A percentile compares a stretch with the other conserved stretches of the same genome.
phyloP scores from a whole-genome alignment of 2,888 invertebrate genomes.

The Tridacna crocea region DNA sequence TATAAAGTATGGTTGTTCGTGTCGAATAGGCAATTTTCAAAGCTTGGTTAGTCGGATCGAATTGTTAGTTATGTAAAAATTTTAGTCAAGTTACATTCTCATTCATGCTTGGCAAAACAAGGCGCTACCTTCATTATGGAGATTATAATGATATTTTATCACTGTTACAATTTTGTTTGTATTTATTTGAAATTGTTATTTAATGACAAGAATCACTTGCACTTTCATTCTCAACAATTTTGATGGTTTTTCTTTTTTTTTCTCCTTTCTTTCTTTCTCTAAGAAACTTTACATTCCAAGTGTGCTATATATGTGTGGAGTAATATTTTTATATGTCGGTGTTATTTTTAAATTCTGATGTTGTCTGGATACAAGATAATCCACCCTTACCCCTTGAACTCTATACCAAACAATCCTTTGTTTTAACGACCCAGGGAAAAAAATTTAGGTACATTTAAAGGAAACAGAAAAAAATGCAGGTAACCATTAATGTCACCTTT shows the following conservation, averaged over 20 bases:
- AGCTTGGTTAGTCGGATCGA: neutral
- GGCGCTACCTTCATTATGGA: constrained; percentile 10
- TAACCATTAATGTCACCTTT: too few species aligned
- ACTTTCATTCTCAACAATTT: neutral
- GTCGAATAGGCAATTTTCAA: too few species aligned
- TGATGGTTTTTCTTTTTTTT: constrained; percentile 13
- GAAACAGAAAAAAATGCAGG: too few species aligned
- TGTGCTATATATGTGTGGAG: constrained; percentile 17
- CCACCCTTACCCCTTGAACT: too few species aligned
- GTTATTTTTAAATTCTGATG: constrained; percentile 2
- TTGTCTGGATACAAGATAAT: constrained; percentile 4
- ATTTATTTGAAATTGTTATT: constrained; percentile 27
- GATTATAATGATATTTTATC: constrained; percentile 27
- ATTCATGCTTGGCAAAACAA: neutral
- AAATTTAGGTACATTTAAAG: too few species aligned
- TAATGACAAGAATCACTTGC: neutral
- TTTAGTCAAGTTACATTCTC: neutral
- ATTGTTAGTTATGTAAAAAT: neutral
- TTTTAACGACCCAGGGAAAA: too few species aligned
- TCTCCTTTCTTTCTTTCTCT: too few species aligned
- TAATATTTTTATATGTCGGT: constrained; percentile 27
- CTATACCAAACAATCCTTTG: too few species aligned
- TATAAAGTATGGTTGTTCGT: too few species aligned
- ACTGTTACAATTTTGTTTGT: constrained; percentile 25
- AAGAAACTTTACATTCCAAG: constrained; percentile 14